These are phyloP conservation scores for Lithobates sylvaticus DNA, from an alignment of 2,797 vertebrate genomes.

Conservation along the genomic window DNA sequence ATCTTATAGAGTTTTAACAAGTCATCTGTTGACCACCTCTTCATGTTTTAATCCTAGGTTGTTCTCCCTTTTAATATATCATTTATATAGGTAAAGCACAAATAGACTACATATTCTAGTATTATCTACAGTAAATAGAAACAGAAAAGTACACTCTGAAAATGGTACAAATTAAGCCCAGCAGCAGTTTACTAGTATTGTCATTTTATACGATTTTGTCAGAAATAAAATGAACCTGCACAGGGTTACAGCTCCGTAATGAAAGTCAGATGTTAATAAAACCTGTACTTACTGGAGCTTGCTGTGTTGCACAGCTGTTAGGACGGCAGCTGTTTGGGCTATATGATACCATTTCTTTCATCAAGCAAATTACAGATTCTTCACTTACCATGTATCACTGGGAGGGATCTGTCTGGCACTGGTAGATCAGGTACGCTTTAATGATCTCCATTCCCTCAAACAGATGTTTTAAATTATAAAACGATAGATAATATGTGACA, in stretches of 20 bases:
- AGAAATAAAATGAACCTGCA: slow-evolving; percentile 18
- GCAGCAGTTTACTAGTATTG: background rate
- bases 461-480: slow-evolving; percentile 50
- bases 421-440: slow-evolving; percentile 52
- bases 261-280: slow-evolving; percentile 50
- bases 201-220: slow-evolving; percentile 20
- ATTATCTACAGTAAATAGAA: background rate
- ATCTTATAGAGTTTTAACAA: too few relatives aligned
- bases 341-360: slow-evolving; percentile 59
- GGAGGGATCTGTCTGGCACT: slow-evolving; percentile 30
- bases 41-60: background rate
- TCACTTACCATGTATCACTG: slow-evolving; percentile 47
- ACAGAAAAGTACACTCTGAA: background rate
- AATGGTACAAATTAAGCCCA: background rate
- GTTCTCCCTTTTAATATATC: background rate
- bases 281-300: slow-evolving; percentile 43
- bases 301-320: slow-evolving; percentile 54
- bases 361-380: slow-evolving; percentile 56
- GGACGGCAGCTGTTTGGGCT: slow-evolving; percentile 39
- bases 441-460: slow-evolving; percentile 39
- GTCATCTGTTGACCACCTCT: too few relatives aligned
- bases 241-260: slow-evolving; percentile 10
- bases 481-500: slow-evolving; percentile 53
- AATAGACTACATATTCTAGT: background rate
- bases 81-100: background rate